Percentiles rank a stretch among this genome's conserved stretches.
Evolutionary conservation across 2,888 invertebrate genomes (phyloP).

Genomic region (Cryptus armator): DNA sequence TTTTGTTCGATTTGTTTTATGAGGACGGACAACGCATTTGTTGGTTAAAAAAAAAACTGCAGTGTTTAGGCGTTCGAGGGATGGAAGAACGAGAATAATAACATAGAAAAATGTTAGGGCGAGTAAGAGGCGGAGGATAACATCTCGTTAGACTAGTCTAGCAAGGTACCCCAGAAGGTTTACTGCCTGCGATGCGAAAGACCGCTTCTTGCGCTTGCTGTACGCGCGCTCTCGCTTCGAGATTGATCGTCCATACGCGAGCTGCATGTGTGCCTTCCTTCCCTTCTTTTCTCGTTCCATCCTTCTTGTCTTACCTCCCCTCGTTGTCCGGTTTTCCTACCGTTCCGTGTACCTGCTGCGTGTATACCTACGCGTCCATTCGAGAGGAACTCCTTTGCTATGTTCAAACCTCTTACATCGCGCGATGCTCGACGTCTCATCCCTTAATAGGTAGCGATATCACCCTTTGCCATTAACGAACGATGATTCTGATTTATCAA

Average conservation of each 20-base stretch:
- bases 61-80: background rate
- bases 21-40: background rate
- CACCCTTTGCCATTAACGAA: slow-evolving; percentile 29
- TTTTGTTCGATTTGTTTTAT: background rate
- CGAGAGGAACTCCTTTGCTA: slow-evolving; percentile 22
- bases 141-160: slow-evolving; percentile 82
- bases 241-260: slow-evolving; percentile 76
- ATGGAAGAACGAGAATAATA: slow-evolving; percentile 64
- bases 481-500: background rate
- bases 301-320: slow-evolving; percentile 17
- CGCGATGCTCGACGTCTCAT: slow-evolving; percentile 36
- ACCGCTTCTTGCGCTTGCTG: slow-evolving; percentile 71
- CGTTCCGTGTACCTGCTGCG: slow-evolving; percentile 45
- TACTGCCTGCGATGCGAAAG: slow-evolving; percentile 36
- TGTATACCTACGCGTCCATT: slow-evolving; percentile 18
- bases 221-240: slow-evolving; percentile 58
- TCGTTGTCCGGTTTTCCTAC: slow-evolving; percentile 63
- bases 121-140: slow-evolving; percentile 70
- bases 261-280: slow-evolving; percentile 60
- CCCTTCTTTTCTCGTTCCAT: slow-evolving; percentile 50
- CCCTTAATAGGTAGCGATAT: slow-evolving; percentile 61
- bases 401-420: slow-evolving; percentile 20
- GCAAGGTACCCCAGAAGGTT: slow-evolving; percentile 73
- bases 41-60: background rate
- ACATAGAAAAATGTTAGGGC: slow-evolving; percentile 74